Conservation (phyloP, 37 sponge, comb jelly and placozoan genomes). For the Theonella swinhoei region DNA sequence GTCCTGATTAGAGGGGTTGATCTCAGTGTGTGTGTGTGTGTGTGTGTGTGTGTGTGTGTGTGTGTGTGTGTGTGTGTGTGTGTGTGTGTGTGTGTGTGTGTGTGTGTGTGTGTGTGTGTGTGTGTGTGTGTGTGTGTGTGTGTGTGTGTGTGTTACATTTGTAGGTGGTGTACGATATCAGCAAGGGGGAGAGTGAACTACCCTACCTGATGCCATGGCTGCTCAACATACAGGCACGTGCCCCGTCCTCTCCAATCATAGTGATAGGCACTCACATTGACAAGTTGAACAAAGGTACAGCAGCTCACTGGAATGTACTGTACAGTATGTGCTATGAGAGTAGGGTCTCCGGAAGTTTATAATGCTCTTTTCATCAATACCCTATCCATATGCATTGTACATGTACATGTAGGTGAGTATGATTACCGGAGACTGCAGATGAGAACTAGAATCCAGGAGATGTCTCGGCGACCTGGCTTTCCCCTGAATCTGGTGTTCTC, state of each 20-base stretch:
- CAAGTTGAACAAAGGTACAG: conserved; percentile 23
- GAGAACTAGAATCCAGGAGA: conserved; percentile 42
- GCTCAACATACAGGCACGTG: conserved; percentile 82
- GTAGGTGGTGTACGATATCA: conserved; percentile 67
- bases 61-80: too few species aligned
- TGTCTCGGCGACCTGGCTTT: conserved; percentile 43
- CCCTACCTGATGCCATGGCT: conserved; percentile 64
- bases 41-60: too few species aligned
- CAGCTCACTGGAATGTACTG: too few species aligned
- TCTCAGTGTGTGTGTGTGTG: too few species aligned
- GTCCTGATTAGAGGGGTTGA: too few species aligned
- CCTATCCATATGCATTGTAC: too few species aligned
- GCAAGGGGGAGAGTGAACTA: conserved; percentile 51
- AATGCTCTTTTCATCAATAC: too few species aligned
- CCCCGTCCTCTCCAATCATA: conserved; percentile 72
- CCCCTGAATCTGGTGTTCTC: conserved; percentile 39
- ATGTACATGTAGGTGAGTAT: conserved; percentile 6
- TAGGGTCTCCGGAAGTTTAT: too few species aligned
- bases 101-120: too few species aligned
- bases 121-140: too few species aligned
- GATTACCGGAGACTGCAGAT: conserved; percentile 13
- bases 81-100: too few species aligned
- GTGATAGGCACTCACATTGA: conserved; percentile 81
- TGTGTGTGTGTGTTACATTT: neutral
- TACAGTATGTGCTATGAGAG: too few species aligned